phyloP scores from a whole-genome alignment of 2,888 invertebrate genomes.

The Drosophila eohydei region DNA sequence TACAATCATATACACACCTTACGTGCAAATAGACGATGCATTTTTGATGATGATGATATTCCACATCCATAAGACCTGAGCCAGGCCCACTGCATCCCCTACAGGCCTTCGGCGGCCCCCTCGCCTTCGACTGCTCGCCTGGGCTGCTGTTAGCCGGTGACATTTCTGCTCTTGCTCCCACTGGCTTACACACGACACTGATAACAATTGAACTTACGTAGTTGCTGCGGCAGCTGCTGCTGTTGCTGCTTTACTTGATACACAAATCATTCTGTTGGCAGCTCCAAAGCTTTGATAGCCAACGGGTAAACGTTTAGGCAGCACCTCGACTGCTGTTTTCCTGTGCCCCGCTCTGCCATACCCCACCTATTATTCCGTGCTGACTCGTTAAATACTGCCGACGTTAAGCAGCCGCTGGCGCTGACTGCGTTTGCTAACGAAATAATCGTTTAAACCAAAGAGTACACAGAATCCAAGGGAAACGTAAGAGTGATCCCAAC shows the following conservation, averaged over 20 bases:
- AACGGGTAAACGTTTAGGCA: slow-evolving; percentile 38
- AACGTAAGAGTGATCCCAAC: neutral
- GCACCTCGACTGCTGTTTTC: neutral
- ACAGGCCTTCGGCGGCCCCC: slow-evolving; percentile 43
- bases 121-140: slow-evolving; percentile 14
- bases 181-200: slow-evolving; percentile 29
- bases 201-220: slow-evolving; percentile 38
- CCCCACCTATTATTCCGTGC: slow-evolving; percentile 2
- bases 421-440: slow-evolving; percentile 1
- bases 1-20: neutral
- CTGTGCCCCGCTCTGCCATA: neutral
- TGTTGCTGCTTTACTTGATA: slow-evolving; percentile 31
- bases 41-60: no score
- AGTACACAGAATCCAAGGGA: slow-evolving; percentile 4
- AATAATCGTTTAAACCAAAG: slow-evolving; percentile 7
- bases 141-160: slow-evolving; percentile 48
- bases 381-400: slow-evolving; percentile 18
- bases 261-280: slow-evolving; percentile 56
- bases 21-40: slow-evolving; percentile 8
- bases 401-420: slow-evolving; percentile 9
- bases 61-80: slow-evolving; percentile 43
- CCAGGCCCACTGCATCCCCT: slow-evolving; percentile 51
- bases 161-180: slow-evolving; percentile 52
- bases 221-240: slow-evolving; percentile 9
- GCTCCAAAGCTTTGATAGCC: slow-evolving; percentile 46